phyloP scores from a whole-genome alignment of 2,113 vertebrate genomes.

The Cynopterus brachyotis region DNA sequence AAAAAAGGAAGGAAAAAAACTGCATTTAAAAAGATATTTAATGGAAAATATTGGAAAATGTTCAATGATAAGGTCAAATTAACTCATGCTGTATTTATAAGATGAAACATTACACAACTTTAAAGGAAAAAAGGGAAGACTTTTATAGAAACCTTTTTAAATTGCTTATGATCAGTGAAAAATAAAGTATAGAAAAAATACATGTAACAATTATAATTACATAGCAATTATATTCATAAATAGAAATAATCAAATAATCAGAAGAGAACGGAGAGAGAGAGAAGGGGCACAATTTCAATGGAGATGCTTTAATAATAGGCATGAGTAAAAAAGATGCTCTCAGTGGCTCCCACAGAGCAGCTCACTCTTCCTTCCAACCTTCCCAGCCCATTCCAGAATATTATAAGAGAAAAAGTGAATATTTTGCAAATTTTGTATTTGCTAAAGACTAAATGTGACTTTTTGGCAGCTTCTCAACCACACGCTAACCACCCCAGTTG shows the following conservation, averaged over 20 bases:
- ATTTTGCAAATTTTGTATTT: background rate
- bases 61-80: background rate
- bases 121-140: background rate
- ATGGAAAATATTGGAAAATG: background rate
- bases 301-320: background rate
- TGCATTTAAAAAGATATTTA: background rate
- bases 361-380: background rate
- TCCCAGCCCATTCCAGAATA: background rate
- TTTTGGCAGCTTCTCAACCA: background rate
- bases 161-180: background rate
- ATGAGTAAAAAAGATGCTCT: background rate
- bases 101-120: background rate
- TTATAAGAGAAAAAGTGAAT: background rate
- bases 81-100: background rate
- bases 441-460: background rate
- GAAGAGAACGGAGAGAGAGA: background rate
- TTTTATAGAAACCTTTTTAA: background rate
- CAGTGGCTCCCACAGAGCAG: fast-evolving
- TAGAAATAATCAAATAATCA: background rate
- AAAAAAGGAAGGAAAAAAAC: background rate
- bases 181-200: background rate
- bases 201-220: background rate
- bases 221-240: background rate
- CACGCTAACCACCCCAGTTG: background rate
- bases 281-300: background rate